Conservation (phyloP, 2,888 invertebrate species). For the Eupithecia exiguata region DNA sequence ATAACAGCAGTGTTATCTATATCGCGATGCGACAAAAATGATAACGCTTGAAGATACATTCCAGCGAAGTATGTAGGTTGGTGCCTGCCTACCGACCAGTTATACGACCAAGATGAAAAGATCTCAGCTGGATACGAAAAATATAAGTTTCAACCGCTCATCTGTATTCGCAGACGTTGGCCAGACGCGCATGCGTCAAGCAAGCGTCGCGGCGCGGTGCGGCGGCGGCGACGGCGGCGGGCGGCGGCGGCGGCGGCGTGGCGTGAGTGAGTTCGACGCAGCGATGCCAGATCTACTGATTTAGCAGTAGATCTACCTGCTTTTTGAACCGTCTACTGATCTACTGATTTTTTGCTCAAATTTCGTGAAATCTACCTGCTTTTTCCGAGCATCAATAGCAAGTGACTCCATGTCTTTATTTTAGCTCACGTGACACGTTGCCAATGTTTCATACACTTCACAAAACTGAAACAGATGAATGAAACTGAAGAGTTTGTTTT, state of each 20-base stretch:
- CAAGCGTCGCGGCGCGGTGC: slow-evolving; percentile 36
- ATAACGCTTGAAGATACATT: slow-evolving; percentile 72
- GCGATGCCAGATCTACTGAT: too few relatives aligned
- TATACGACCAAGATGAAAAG: slow-evolving; percentile 74
- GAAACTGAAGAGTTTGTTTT: too few relatives aligned
- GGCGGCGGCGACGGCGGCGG: background rate
- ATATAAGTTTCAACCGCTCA: slow-evolving; percentile 68
- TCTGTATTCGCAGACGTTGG: slow-evolving; percentile 78
- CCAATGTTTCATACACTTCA: too few relatives aligned
- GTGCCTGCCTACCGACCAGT: slow-evolving; percentile 50
- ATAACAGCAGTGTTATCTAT: slow-evolving; percentile 71
- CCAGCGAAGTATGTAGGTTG: slow-evolving; percentile 44
- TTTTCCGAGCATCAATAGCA: too few relatives aligned
- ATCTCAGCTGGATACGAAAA: slow-evolving; percentile 67
- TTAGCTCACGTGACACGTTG: too few relatives aligned
- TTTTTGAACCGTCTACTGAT: too few relatives aligned
- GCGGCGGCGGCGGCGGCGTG: background rate
- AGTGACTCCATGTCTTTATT: too few relatives aligned
- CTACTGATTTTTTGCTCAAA: too few relatives aligned
- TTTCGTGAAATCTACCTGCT: too few relatives aligned
- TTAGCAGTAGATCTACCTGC: too few relatives aligned
- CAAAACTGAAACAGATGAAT: too few relatives aligned
- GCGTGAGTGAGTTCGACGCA: slow-evolving; percentile 64
- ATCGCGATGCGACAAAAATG: slow-evolving; percentile 79
- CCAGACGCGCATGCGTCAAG: slow-evolving; percentile 83